Conservation (phyloP, 2,888 invertebrate species). For the Eubasilissa splendida region DNA sequence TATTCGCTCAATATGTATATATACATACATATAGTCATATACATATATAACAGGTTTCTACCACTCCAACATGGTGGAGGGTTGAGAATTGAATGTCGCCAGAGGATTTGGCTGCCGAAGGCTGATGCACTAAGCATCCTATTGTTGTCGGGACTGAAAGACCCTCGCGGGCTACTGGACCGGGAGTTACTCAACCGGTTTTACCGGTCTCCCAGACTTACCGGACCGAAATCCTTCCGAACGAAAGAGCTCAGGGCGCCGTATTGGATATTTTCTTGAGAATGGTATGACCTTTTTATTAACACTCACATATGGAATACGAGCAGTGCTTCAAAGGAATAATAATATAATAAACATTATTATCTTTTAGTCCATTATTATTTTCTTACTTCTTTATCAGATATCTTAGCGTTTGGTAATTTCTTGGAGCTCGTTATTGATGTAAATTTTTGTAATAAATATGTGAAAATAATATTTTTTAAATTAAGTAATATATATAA, state of each 20-base stretch:
- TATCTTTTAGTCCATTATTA: too few species aligned
- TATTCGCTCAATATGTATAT: too few species aligned
- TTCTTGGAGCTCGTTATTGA: too few species aligned
- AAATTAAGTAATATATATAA: too few species aligned
- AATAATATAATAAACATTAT: too few species aligned
- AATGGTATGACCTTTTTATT: constrained; percentile 21
- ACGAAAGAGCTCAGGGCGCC: constrained; percentile 25
- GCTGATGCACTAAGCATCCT: constrained; percentile 37
- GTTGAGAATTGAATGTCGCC: constrained; percentile 33
- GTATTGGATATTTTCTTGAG: constrained; percentile 16
- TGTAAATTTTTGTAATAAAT: too few species aligned
- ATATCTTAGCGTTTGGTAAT: too few species aligned
- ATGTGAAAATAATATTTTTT: too few species aligned
- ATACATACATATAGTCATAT: too few species aligned
- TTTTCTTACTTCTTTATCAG: too few species aligned
- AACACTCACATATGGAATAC: neutral
- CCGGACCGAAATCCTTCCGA: constrained; percentile 29
- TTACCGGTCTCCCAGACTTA: constrained; percentile 23
- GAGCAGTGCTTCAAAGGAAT: too few species aligned
- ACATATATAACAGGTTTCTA: too few species aligned
- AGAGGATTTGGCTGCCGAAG: constrained; percentile 29
- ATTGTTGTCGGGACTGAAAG: constrained; percentile 28
- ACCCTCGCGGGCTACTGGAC: neutral
- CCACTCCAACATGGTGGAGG: neutral
- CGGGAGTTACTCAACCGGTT: constrained; percentile 2